phyloP scores from a whole-genome alignment of 2,888 invertebrate genomes.

The Drosophila anceps region DNA sequence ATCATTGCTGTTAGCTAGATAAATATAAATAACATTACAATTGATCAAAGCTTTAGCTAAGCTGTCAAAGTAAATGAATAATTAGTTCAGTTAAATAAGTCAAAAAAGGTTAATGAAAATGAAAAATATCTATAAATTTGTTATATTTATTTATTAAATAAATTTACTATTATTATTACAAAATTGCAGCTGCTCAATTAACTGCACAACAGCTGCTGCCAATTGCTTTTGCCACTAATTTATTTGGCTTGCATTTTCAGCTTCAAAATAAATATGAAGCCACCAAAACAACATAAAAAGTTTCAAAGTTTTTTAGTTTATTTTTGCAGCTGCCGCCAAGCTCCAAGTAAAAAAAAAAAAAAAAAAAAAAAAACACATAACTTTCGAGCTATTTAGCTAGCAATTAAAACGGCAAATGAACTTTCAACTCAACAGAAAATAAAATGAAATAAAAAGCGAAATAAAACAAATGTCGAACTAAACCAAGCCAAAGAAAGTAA shows the following conservation, averaged over 20 bases:
- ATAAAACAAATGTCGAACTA: constrained; percentile 46
- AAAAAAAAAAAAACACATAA: constrained; percentile 53
- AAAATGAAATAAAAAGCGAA: constrained; percentile 13
- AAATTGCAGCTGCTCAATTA: not conserved
- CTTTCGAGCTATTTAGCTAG: constrained; percentile 76
- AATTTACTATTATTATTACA: too few species aligned
- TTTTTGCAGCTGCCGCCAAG: constrained; percentile 30
- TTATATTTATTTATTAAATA: not conserved
- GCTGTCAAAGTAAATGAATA: constrained; percentile 2
- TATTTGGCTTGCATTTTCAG: constrained; percentile 1
- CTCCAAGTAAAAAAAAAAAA: too few species aligned
- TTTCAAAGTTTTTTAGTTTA: constrained; percentile 21
- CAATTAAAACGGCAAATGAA: constrained; percentile 80
- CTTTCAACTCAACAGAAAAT: constrained; percentile 57
- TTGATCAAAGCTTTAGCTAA: not conserved
- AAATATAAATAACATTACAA: constrained; percentile 1
- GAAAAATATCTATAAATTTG: not conserved
- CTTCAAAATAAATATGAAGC: constrained; percentile 30
- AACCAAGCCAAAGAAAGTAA: constrained; percentile 77
- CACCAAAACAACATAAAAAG: constrained; percentile 16
- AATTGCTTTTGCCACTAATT: not conserved
- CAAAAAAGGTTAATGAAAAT: not conserved
- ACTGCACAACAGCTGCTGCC: not conserved
- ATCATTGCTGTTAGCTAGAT: constrained; percentile 4
- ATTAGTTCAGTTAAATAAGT: not conserved